phyloP scores from a whole-genome alignment of 2,797 vertebrate species.

The Eulemur coronatus region DNA sequence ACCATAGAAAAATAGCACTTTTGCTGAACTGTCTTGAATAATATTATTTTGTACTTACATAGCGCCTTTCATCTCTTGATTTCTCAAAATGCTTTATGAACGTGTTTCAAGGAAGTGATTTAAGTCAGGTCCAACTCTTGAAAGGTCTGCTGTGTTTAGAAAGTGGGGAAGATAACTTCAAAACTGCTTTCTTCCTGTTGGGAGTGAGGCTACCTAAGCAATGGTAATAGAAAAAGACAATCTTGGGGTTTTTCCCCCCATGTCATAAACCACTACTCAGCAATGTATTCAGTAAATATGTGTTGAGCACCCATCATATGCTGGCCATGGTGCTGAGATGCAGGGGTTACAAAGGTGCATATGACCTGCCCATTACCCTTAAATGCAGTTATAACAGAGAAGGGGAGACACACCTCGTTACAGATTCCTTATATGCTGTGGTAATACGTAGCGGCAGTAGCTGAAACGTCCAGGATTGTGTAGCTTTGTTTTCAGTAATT shows the following conservation, averaged over 20 bases:
- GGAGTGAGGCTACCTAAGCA: background rate
- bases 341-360: background rate
- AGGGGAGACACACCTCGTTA: background rate
- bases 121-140: background rate
- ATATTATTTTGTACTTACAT: conserved; percentile 66
- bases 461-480: background rate
- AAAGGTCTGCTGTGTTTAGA: background rate
- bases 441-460: background rate
- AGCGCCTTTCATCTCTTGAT: conserved; percentile 74
- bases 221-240: conserved; percentile 8
- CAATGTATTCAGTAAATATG: background rate
- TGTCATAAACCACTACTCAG: background rate
- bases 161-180: background rate
- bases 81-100: conserved; percentile 75
- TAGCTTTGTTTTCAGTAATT: conserved; percentile 3
- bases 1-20: conserved; percentile 47
- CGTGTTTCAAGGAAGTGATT: background rate
- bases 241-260: background rate
- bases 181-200: background rate
- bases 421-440: background rate
- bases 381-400: background rate
- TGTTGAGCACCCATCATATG: background rate
- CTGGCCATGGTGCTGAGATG: background rate
- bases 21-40: conserved; percentile 62
- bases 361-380: background rate